Evolutionary conservation across 2,888 invertebrate genomes (phyloP).

Genomic region (Micropterix aruncella): DNA sequence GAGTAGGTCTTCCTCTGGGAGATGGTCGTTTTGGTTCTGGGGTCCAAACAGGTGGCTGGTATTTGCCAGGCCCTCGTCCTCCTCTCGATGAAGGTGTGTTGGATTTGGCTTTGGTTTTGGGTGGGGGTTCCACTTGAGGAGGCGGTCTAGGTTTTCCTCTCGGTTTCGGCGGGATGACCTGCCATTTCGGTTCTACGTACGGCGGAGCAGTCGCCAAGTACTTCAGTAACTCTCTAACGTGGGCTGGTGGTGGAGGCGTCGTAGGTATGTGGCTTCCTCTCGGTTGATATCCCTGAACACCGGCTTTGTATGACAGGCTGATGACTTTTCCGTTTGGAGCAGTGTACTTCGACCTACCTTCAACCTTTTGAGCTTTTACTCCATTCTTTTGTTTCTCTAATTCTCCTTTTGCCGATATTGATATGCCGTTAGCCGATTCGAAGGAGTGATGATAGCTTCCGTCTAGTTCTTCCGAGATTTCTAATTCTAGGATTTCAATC

Average conservation of each 20-base stretch:
- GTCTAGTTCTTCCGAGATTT: background rate
- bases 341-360: conserved; percentile 1
- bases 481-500: no score
- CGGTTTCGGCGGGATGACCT: no score
- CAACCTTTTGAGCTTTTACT: conserved; percentile 1
- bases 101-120: no score
- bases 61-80: no score
- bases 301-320: background rate
- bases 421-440: background rate
- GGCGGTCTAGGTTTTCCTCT: no score
- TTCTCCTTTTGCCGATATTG: background rate
- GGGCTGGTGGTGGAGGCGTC: background rate
- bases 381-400: conserved; percentile 1
- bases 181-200: background rate
- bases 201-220: background rate
- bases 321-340: background rate
- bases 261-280: background rate
- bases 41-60: no score
- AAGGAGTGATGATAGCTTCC: background rate
- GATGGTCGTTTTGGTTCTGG: no score
- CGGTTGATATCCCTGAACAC: background rate
- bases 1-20: no score
- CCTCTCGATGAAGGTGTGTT: no score
- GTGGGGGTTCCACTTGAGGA: no score
- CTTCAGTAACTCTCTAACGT: background rate